Evolutionary conservation across 2,888 invertebrate species (phyloP), one percentile per base, ranked within the genome.

Genomic region (Andrena dorsata): DNA sequence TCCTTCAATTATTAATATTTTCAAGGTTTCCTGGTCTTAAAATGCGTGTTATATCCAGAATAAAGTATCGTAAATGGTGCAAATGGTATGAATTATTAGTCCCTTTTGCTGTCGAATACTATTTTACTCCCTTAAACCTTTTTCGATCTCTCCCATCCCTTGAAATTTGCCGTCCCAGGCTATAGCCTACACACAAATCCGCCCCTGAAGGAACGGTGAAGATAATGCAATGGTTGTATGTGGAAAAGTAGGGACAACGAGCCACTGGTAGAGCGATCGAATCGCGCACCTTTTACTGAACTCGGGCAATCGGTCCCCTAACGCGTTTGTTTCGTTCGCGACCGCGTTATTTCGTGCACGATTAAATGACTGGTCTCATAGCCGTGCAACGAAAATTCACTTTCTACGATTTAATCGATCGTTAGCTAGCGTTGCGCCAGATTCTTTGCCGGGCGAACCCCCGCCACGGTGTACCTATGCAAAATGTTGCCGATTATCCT

Each of bases 401-500:
- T 72, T 72, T 20, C 64, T 32, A 16, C 32, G 20, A 16, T 16
- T 63, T 49, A 49, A 51, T 70, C 74, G 41, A 53, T 60, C 49
- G 32, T 10, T 8, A 20, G 53, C 20, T 8, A 16, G 2, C 30
- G 66, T 70, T 80, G 49, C 63, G 35, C 8, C 80, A 80, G 71
- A 61, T 66, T 30, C 10, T 23, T 28, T 6, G 8, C 4, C 2
- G 35, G 8, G 13, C 49, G 28, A n/a, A 41, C n/a, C 63, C 28
- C n/a, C 2, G 20, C 20, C 26, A n/a, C 69, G 10, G 16, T 13
- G 13, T 16, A 16, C 16, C 41, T 70, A 51, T 65, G 63, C 69
- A 64, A 68, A 58, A 10, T 28, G 49, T 20, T 26, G 23, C 10
- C 41, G 53, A 66, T 80, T 66, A 56, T 35, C 23, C 41, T 72